phyloP scores from a whole-genome alignment of 2,113 vertebrate species.

The Dendrocopos noguchii region DNA sequence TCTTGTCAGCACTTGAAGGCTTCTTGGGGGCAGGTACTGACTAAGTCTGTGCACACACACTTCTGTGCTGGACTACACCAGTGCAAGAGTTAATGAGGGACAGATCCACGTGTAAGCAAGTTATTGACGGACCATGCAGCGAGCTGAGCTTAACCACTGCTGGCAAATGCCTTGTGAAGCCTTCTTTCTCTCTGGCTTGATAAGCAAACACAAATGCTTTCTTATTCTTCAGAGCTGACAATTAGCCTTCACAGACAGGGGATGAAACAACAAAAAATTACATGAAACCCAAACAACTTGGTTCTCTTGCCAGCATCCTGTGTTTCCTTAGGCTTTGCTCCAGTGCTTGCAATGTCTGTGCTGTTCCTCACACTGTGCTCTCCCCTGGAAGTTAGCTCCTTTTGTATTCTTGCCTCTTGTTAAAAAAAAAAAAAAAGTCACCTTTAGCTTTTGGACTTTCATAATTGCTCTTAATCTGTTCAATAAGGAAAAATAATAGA shows the following conservation, averaged over 20 bases:
- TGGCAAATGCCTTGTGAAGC: neutral
- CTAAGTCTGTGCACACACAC: neutral
- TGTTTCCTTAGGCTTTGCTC: constrained; percentile 20
- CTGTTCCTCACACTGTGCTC: neutral
- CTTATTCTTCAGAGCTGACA: neutral
- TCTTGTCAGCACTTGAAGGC: neutral
- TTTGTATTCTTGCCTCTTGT: neutral
- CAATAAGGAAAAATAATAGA: neutral
- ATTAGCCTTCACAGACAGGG: neutral
- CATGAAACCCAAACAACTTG: neutral
- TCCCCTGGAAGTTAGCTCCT: neutral
- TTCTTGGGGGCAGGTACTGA: neutral
- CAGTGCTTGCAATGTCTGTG: neutral
- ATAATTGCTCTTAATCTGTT: neutral
- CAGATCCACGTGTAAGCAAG: neutral
- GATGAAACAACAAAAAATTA: neutral
- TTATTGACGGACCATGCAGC: neutral
- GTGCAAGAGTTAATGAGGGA: neutral
- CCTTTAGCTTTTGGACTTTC: neutral
- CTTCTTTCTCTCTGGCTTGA: neutral
- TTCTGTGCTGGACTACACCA: neutral
- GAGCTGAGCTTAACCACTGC: neutral
- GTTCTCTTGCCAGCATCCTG: neutral
- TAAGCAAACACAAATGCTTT: neutral
- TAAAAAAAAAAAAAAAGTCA: neutral